Evolutionary conservation across 2,113 vertebrate species (phyloP).

Genomic region (Dipodomys spectabilis): DNA sequence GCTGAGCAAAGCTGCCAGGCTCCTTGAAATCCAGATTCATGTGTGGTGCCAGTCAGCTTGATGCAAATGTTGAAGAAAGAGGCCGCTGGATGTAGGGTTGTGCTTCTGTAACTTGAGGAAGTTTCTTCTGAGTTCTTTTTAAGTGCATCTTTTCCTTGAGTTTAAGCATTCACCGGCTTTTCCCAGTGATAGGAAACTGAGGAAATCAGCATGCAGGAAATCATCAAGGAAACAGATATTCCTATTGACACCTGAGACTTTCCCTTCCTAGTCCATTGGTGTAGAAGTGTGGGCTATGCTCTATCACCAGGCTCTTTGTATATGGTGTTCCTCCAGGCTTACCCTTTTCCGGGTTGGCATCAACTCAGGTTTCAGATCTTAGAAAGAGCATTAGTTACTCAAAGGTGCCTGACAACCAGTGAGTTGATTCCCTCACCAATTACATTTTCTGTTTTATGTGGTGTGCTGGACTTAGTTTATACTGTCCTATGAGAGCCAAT

Average conservation of each 20-base stretch:
- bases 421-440: not conserved
- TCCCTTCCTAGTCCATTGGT: not conserved
- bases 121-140: not conserved
- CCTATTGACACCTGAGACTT: too few species aligned
- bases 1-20: slow-evolving; percentile 61
- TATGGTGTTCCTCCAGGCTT: not conserved
- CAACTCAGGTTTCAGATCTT: not conserved
- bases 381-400: not conserved
- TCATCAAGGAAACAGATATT: not conserved
- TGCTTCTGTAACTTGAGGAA: not conserved
- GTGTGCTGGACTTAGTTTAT: not conserved
- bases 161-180: slow-evolving; percentile 6
- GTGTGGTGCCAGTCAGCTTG: slow-evolving; percentile 17
- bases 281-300: not conserved
- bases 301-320: not conserved
- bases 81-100: not conserved
- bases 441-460: not conserved
- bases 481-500: not conserved
- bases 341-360: not conserved
- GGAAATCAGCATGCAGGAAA: not conserved
- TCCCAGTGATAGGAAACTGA: not conserved
- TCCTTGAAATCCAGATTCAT: slow-evolving; percentile 54
- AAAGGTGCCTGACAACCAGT: not conserved
- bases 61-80: not conserved
- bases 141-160: not conserved